phyloP scores from a whole-genome alignment of 1,140 invertebrate genomes.

The Atta texana region DNA sequence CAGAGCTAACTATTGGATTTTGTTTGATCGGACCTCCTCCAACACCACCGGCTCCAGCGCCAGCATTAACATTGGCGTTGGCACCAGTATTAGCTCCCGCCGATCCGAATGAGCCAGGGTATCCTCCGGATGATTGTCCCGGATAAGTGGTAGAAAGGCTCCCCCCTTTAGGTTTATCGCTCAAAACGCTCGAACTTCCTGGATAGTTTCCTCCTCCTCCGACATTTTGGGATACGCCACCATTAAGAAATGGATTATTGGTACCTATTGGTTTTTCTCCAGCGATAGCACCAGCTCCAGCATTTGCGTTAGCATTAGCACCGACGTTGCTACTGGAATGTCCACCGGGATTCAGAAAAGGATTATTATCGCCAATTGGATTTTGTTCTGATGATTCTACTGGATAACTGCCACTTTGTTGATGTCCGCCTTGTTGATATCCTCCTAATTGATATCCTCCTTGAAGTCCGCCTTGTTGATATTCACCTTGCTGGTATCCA shows the following conservation, averaged over 20 bases:
- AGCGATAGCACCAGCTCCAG: neutral
- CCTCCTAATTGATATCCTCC: too few species aligned
- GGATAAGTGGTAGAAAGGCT: slow-evolving; percentile 35
- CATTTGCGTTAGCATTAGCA: slow-evolving; percentile 66
- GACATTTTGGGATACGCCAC: neutral
- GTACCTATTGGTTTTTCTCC: neutral
- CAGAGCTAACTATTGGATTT: slow-evolving; percentile 17
- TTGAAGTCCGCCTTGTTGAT: neutral
- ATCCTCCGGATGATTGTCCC: neutral
- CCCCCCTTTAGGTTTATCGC: neutral
- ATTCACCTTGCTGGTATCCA: neutral
- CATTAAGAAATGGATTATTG: slow-evolving; percentile 60
- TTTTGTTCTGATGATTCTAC: neutral
- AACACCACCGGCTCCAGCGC: slow-evolving; percentile 29
- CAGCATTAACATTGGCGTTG: slow-evolving; percentile 38
- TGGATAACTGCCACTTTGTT: slow-evolving; percentile 23
- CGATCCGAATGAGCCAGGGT: neutral
- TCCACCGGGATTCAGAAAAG: slow-evolving; percentile 30
- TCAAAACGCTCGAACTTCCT: neutral
- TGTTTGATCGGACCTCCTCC: slow-evolving; percentile 23
- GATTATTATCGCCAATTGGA: slow-evolving; percentile 27
- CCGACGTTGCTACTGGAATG: slow-evolving; percentile 28
- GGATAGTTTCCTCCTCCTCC: neutral
- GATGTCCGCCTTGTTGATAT: neutral
- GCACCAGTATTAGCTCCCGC: slow-evolving; percentile 12